phyloP scores from a whole-genome alignment of 2,888 invertebrate genomes.

The Noctua fimbriata region DNA sequence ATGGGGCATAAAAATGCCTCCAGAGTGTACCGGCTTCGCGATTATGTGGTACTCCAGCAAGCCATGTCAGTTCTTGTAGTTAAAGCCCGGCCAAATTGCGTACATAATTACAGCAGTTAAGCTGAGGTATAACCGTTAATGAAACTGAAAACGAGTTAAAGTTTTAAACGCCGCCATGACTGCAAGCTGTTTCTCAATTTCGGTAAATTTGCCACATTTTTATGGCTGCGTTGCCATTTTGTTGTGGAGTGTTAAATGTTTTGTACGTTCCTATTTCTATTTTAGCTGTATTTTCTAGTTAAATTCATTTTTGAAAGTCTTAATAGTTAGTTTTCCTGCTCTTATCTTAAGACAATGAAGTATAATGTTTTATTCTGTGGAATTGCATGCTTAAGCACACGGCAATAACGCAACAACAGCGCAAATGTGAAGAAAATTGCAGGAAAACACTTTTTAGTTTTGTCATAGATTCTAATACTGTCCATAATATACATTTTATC shows the following conservation, averaged over 20 bases:
- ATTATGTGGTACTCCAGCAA: slow-evolving; percentile 61
- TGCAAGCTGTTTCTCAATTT: slow-evolving; percentile 89
- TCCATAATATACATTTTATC: neutral
- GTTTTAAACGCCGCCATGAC: slow-evolving; percentile 87
- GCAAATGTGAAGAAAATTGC: neutral
- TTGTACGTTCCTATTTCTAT: slow-evolving; percentile 15
- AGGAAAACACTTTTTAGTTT: neutral
- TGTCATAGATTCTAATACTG: neutral
- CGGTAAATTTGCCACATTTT: slow-evolving; percentile 84
- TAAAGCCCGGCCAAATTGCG: slow-evolving; percentile 84
- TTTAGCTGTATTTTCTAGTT: neutral
- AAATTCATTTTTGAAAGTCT: neutral
- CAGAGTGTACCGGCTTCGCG: slow-evolving; percentile 37
- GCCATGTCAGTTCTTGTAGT: slow-evolving; percentile 73
- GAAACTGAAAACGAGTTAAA: slow-evolving; percentile 87
- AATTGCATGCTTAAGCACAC: neutral
- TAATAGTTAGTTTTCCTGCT: too few species aligned
- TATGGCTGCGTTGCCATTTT: slow-evolving; percentile 67
- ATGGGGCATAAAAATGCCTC: slow-evolving; percentile 53
- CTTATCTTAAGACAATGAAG: neutral
- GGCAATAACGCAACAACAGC: neutral
- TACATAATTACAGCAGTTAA: slow-evolving; percentile 87
- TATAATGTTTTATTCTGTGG: neutral
- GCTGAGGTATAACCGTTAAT: slow-evolving; percentile 88
- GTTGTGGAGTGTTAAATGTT: slow-evolving; percentile 47